Percentiles rank a stretch among this genome's conserved stretches.
These are phyloP conservation scores for Cerastis rubricosa DNA, from an alignment of 2,888 invertebrate genomes.

Conservation along the genomic window DNA sequence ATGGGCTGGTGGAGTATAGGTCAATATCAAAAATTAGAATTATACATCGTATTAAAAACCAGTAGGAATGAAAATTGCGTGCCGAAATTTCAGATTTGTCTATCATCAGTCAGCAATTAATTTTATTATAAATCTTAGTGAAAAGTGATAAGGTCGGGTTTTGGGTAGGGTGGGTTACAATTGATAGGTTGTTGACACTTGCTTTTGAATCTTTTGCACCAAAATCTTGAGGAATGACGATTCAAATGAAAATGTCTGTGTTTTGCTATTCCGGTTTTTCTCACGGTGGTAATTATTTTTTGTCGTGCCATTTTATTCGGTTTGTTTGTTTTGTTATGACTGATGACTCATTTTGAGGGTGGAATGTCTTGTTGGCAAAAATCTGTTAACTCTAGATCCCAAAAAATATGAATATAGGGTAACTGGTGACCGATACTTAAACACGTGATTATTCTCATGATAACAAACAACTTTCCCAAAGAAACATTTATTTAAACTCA, in stretches of 20 bases:
- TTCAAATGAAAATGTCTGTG: constrained; percentile 39
- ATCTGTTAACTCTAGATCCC: not conserved
- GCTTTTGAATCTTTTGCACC: constrained; percentile 38
- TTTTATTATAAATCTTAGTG: constrained; percentile 43
- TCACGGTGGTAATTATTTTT: constrained; percentile 24
- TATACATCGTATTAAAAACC: constrained; percentile 44
- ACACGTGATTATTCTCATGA: too few species aligned
- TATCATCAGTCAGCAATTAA: constrained; percentile 21
- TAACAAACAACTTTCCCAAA: too few species aligned
- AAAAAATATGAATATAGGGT: too few species aligned
- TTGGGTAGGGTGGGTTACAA: constrained; percentile 46
- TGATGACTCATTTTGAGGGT: not conserved
- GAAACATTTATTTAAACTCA: too few species aligned
- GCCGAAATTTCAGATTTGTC: not conserved
- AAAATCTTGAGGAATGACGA: constrained; percentile 35
- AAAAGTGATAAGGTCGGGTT: constrained; percentile 39
- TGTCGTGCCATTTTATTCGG: not conserved
- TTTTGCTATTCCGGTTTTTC: constrained; percentile 30
- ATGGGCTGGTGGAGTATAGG: not conserved
- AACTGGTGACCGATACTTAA: too few species aligned
- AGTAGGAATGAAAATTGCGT: constrained; percentile 35
- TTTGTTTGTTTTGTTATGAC: not conserved
- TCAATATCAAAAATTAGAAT: constrained; percentile 14
- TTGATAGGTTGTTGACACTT: constrained; percentile 62
- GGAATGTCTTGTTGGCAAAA: not conserved